Evolutionary conservation across 2,888 invertebrate genomes (phyloP), one percentile per base, ranked within the genome.

Genomic region (Nomada hirtipes): DNA sequence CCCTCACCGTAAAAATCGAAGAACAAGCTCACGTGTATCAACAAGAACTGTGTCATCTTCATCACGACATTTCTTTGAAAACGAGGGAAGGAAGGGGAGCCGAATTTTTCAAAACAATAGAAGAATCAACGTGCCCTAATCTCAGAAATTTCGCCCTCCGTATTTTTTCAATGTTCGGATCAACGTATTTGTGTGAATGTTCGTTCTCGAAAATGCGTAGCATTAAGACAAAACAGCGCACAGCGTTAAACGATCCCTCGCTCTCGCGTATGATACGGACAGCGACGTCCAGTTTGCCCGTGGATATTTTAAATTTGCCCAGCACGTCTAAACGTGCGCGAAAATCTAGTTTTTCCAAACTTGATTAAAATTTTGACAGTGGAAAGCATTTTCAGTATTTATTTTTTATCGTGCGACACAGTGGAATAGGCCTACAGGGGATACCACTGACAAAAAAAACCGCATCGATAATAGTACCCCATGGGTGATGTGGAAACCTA

Each of bases 161-260:
- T 95, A 95, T 2, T 94, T 94, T 60, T 96, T 96, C 89, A 95
- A 95, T 93, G 96, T 96, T 71, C 59, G 70, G 76, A 0, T 52
- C 64, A 2, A 70, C 64, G 23, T 76, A 76, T 70, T 65, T 70
- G 36, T 70, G 70, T 50, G 76, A 76, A 70, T 42, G 70, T 44
- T 64, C 70, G 4, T 76, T 71, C 20, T 76, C 64, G 1, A 70
- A 50, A 76, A 70, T 76, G 59, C 53, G 63, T 23, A 18, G 20
- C 15, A 63, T 47, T 29, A 69, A 70, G 69, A 50, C 57, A 2
- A 50, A 57, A 1, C 20, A 55, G 29, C 65, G 65, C 26, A 29
- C 59, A 7, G 18, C 18, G 4, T 52, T 70, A n/a, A 71, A 47
- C 44, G 70, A 71, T 65, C 18, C 64, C 53, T 26, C 52, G 59